A percentile compares a stretch with the other conserved stretches of the same genome.
These are phyloP conservation scores for Trilocha varians DNA, from an alignment of 2,888 invertebrate genomes.

Conservation along the genomic window DNA sequence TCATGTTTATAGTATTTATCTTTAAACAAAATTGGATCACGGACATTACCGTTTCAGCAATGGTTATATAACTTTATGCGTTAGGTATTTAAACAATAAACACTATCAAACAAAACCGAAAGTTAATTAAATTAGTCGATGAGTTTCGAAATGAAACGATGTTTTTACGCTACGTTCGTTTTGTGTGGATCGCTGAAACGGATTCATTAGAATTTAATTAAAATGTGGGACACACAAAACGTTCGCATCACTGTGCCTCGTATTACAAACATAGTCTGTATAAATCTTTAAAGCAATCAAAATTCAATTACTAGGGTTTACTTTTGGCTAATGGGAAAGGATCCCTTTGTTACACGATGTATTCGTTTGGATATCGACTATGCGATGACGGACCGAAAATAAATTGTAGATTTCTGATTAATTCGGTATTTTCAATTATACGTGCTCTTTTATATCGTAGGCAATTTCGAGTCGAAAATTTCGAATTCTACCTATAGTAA, in stretches of 20 bases:
- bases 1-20: no score
- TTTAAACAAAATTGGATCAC: no score
- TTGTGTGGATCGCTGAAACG: background rate
- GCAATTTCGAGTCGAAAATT: no score
- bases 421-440: no score
- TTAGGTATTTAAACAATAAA: no score
- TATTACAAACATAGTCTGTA: conserved; percentile 42
- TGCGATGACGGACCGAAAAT: no score
- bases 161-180: background rate
- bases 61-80: no score
- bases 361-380: conserved; percentile 48
- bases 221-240: conserved; percentile 38
- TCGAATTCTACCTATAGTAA: no score
- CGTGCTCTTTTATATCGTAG: no score
- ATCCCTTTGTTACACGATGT: conserved; percentile 52
- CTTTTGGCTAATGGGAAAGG: conserved; percentile 58
- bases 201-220: conserved; percentile 39
- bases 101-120: no score
- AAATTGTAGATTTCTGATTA: no score
- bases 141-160: background rate
- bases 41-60: no score
- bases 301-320: conserved; percentile 66
- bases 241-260: conserved; percentile 33
- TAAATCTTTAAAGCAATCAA: conserved; percentile 67
- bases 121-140: background rate